These are phyloP conservation scores for Timema cristinae DNA, from an alignment of 2,888 invertebrate genomes.

Conservation along the genomic window DNA sequence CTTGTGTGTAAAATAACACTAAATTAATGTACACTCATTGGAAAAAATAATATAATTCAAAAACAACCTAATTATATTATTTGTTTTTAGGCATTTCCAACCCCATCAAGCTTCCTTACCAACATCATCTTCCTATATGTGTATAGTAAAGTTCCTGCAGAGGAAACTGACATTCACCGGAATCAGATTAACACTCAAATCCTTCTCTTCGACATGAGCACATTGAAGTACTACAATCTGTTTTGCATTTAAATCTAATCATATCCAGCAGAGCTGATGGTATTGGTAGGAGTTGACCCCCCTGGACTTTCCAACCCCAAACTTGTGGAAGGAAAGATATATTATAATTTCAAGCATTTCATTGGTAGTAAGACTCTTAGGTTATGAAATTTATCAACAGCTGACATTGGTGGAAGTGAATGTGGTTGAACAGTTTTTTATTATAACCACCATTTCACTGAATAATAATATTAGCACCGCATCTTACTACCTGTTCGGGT, in stretches of 20 bases:
- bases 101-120: neutral
- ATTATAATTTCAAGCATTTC: neutral
- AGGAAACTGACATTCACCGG: neutral
- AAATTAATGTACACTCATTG: neutral
- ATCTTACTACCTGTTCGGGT: no score
- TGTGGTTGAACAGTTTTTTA: neutral
- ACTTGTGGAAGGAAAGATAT: neutral
- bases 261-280: constrained; percentile 5
- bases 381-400: constrained; percentile 5
- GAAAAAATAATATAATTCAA: neutral
- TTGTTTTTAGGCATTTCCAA: no score
- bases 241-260: neutral
- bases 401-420: neutral
- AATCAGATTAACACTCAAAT: neutral
- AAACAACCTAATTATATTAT: neutral
- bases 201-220: neutral
- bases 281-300: neutral
- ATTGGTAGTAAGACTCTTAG: neutral
- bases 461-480: no score
- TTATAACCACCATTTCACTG: neutral
- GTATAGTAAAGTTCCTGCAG: no score
- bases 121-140: neutral
- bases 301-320: neutral
- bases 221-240: constrained; percentile 7
- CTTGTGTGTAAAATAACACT: neutral